Conservation (phyloP, 2,113 vertebrate genomes). For the Python bivittatus region DNA sequence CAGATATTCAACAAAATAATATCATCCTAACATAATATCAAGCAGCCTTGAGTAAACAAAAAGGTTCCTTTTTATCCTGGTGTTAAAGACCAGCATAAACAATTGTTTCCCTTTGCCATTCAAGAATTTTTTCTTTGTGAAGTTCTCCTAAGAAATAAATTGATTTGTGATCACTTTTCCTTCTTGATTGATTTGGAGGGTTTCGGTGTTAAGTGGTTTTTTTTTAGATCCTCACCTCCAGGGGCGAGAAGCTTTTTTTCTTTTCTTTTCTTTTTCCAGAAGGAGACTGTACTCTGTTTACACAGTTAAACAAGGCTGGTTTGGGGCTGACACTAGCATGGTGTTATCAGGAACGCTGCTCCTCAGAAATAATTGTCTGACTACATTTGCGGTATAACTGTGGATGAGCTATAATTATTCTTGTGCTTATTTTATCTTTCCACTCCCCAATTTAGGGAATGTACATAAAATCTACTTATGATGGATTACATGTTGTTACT, state of each 20-base stretch:
- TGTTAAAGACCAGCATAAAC: neutral
- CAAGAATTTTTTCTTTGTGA: neutral
- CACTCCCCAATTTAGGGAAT: slow-evolving; percentile 81
- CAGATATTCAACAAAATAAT: neutral
- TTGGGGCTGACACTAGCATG: neutral
- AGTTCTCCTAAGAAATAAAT: neutral
- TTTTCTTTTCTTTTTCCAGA: neutral
- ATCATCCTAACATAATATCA: neutral
- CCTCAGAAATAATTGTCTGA: neutral
- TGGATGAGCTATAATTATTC: neutral
- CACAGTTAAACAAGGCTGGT: neutral
- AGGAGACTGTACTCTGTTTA: neutral
- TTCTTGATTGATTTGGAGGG: neutral
- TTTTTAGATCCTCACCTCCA: neutral
- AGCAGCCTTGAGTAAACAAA: neutral
- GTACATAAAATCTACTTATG: slow-evolving; percentile 98
- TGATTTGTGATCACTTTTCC: neutral
- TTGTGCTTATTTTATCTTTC: slow-evolving; percentile 50
- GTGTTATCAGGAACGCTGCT: neutral
- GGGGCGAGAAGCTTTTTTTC: neutral
- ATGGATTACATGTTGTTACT: slow-evolving; percentile 94
- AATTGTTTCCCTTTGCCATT: neutral
- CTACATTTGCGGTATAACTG: neutral
- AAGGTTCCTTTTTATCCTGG: neutral
- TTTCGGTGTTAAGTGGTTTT: neutral